Percentiles rank a stretch among this genome's conserved stretches.
phyloP scores from a whole-genome alignment of 2,888 invertebrate species.

The Cosmopolites sordidus region DNA sequence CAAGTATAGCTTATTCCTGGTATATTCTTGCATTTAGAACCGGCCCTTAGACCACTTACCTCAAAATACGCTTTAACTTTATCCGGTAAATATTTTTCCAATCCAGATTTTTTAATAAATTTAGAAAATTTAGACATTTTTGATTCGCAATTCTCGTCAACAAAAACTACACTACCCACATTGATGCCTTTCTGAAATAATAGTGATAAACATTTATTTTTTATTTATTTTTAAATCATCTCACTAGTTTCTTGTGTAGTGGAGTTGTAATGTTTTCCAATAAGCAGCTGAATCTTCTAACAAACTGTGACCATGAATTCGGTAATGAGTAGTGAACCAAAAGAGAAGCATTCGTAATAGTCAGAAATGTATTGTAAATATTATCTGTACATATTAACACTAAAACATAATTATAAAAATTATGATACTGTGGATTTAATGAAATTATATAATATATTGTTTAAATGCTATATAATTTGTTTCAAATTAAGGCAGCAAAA shows the following conservation, averaged over 20 bases:
- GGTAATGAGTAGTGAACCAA: slow-evolving; percentile 72
- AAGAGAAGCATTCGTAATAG: slow-evolving; percentile 61
- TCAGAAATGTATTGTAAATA: slow-evolving; percentile 56
- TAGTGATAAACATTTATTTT: no score
- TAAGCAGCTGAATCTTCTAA: slow-evolving; percentile 64
- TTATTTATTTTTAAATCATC: slow-evolving; percentile 7
- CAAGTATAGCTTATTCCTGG: no score
- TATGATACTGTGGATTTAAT: no score
- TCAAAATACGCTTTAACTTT: slow-evolving; percentile 40
- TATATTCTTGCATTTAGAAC: no score
- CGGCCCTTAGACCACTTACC: slow-evolving; percentile 29
- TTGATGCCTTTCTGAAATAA: slow-evolving; percentile 30
- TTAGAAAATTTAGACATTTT: slow-evolving; percentile 45
- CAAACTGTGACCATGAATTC: slow-evolving; percentile 61
- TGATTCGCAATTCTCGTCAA: slow-evolving; percentile 46
- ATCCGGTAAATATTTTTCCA: slow-evolving; percentile 34
- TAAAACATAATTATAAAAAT: no score
- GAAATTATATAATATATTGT: no score
- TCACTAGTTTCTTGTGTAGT: slow-evolving; percentile 41
- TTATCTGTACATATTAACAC: slow-evolving; percentile 67
- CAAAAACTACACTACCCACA: slow-evolving; percentile 32
- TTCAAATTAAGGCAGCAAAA: no score
- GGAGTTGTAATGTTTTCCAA: slow-evolving; percentile 56
- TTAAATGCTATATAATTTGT: no score
- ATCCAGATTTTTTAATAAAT: slow-evolving; percentile 37